These are phyloP conservation scores for Numenius phaeopus DNA, from an alignment of 2,797 vertebrate genomes.

Conservation along the genomic window DNA sequence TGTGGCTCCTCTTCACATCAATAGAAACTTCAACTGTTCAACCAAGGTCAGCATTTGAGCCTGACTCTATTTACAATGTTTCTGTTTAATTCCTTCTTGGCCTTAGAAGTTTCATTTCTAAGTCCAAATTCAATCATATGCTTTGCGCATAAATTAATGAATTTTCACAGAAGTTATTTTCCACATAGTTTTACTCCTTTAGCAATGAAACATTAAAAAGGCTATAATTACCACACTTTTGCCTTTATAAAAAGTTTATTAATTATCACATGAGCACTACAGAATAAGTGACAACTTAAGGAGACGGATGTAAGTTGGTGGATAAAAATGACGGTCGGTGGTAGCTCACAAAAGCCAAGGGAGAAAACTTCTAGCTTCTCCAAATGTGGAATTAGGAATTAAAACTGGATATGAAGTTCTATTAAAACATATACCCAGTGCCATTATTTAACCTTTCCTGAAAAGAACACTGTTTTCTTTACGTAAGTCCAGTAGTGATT, in stretches of 20 bases:
- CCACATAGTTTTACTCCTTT: not conserved
- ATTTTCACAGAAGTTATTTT: not conserved
- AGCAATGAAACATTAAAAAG: not conserved
- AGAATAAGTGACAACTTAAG: not conserved
- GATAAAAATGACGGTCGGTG: not conserved
- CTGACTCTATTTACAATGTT: not conserved
- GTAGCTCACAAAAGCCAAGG: not conserved
- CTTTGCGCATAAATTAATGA: not conserved
- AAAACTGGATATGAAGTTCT: not conserved
- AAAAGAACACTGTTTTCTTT: not conserved
- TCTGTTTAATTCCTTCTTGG: not conserved
- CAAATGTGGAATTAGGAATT: not conserved
- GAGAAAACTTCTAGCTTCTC: not conserved
- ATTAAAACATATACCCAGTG: not conserved
- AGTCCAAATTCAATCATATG: not conserved
- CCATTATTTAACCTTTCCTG: not conserved
- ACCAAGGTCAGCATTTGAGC: not conserved
- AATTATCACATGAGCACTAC: not conserved
- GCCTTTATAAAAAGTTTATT: not conserved
- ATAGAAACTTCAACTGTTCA: not conserved
- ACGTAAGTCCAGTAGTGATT: not conserved
- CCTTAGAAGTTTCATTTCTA: not conserved
- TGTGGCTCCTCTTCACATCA: not conserved
- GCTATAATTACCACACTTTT: not conserved
- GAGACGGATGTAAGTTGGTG: not conserved